Percentiles rank a stretch among this genome's conserved stretches.
Evolutionary conservation across 2,888 invertebrate species (phyloP).

Genomic region (Eustalomyia histrio): DNA sequence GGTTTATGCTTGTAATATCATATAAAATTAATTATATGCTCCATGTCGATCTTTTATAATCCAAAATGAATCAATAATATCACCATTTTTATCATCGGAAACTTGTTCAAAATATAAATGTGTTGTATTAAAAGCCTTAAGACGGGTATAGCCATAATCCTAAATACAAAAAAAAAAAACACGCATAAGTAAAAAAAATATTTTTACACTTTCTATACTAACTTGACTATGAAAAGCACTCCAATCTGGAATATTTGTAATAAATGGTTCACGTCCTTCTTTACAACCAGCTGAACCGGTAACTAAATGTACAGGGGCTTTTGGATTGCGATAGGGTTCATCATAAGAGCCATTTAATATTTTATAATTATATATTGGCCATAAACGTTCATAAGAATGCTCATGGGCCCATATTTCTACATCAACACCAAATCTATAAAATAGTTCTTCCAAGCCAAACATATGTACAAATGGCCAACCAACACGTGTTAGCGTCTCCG

Average conservation of each 20-base stretch:
- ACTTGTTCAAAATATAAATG: constrained; percentile 95
- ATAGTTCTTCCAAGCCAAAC: constrained; percentile 90
- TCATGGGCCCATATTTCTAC: constrained; percentile 98
- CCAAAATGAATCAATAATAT: constrained; percentile 86
- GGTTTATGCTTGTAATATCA: background rate
- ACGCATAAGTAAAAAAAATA: constrained; percentile 24
- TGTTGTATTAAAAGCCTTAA: constrained; percentile 88
- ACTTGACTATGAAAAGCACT: constrained; percentile 88
- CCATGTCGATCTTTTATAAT: constrained; percentile 82
- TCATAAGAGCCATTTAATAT: constrained; percentile 83
- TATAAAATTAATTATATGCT: constrained; percentile 65
- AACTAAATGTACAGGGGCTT: constrained; percentile 94
- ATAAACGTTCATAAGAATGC: constrained; percentile 97
- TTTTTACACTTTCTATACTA: constrained; percentile 20
- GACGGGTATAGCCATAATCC: constrained; percentile 95
- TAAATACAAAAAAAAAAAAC: constrained; percentile 47
- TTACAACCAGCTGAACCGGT: constrained; percentile 95
- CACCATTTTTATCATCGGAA: constrained; percentile 85
- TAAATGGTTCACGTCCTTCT: constrained; percentile 89
- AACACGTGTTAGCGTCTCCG: constrained; percentile 83
- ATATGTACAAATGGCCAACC: constrained; percentile 85
- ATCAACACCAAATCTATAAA: constrained; percentile 94
- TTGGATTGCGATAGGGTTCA: constrained; percentile 82
- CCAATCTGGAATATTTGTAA: constrained; percentile 83
- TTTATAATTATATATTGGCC: constrained; percentile 93